These are phyloP conservation scores for Mylabris sibirica DNA, from an alignment of 2,888 invertebrate species.

Conservation along the genomic window DNA sequence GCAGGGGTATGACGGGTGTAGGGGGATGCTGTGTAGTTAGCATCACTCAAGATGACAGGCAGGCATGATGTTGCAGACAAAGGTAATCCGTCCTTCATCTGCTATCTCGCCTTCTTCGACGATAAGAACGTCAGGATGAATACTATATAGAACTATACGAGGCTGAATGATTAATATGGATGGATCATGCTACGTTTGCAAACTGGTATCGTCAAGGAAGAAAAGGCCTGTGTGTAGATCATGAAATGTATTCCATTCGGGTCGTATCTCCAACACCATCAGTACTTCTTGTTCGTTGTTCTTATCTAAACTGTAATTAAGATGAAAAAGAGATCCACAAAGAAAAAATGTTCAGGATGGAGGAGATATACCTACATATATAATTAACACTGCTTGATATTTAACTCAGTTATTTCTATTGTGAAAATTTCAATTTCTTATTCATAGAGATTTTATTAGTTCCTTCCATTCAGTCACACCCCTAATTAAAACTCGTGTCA, in stretches of 20 bases:
- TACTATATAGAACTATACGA: constrained; percentile 53
- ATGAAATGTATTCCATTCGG: constrained; percentile 36
- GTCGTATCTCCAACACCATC: background rate
- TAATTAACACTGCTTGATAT: background rate
- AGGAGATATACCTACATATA: background rate
- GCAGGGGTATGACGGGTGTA: no score
- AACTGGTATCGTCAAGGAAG: constrained; percentile 15
- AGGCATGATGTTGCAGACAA: constrained; percentile 49
- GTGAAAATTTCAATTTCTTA: background rate
- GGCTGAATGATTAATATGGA: constrained; percentile 56
- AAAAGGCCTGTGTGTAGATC: constrained; percentile 29
- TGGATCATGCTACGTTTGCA: constrained; percentile 45
- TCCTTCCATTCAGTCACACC: background rate
- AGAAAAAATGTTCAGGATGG: background rate
- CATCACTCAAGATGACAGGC: constrained; percentile 46
- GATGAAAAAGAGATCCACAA: background rate
- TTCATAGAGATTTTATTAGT: background rate
- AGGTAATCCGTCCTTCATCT: constrained; percentile 41
- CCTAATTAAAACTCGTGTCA: background rate
- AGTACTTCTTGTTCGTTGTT: background rate
- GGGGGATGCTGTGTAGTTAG: constrained; percentile 38
- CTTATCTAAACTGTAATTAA: background rate
- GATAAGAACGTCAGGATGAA: constrained; percentile 54
- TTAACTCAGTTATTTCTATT: background rate
- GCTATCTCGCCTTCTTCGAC: constrained; percentile 37